Base-by-base conservation (phyloP, 1,140 invertebrate genomes). In the Dendrolimus punctatus region DNA sequence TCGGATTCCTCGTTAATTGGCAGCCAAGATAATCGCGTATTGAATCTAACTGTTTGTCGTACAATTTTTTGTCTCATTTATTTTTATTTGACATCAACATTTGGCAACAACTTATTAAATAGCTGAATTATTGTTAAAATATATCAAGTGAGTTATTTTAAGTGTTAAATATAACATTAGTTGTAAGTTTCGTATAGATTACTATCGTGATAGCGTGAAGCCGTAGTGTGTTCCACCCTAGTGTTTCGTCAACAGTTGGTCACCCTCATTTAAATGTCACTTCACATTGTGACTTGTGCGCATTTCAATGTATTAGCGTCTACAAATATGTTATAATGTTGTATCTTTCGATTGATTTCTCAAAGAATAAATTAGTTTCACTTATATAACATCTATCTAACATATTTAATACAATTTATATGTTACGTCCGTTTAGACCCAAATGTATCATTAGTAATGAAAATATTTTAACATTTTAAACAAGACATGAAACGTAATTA, bases 1-100 rank as follows among this genome's bases (percentile, higher is more conserved):
- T 76, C 70, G 83, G 75, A 84, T 83, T 84, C 78, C 74, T 79
- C 64, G 73, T 81, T 86, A 86, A 86, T 86, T 86, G 80, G 83
- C 80, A 84, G 68, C 73, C 66, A 66, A 70, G 72, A 83, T 82
- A 77, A 82, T 81, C 71, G 76, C 62, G 73, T 77, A 76, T 71
- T 71, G 64, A 72, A 77, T 74, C 42, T 43, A 55, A 40, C 41
- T 45, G 43, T 44, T 50, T 39, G 46, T 46, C 46, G 8, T 46
- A 23, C 8, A 46, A 9, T 36, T 6, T 36, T 6, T 9, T 9
- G n/a, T 46, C 36, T 5, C 3, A 23, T 8, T 46, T 46, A 46
- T 6, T 23, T 8, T n/a, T 46, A 46, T 46, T 46, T 46, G 9
- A 4, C 9, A 46, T 9, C 5, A 46, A 23, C 36, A n/a, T 6